Evolutionary conservation across 2,888 invertebrate species (phyloP), one percentile per base, ranked within the genome.

Genomic region (Agriopis leucophaearia): DNA sequence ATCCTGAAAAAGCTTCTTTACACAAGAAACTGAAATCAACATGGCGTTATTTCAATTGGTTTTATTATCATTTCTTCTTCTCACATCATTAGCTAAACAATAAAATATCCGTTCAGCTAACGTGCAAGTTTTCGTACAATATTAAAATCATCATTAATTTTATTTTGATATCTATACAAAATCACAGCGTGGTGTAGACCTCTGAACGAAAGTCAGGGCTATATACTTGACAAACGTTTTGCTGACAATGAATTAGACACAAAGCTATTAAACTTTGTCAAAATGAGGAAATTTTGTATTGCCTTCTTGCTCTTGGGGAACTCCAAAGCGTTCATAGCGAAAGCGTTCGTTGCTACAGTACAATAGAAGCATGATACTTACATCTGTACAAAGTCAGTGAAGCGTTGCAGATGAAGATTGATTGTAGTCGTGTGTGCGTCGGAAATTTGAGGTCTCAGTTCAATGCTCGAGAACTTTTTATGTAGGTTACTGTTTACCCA

Each of bases 341-440:
- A 60, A 60, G 36, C 10, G 66, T 59, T 44, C 36, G 35, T 52
- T 52, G 40, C n/a, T 60, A 52, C 36, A 54, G 16, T 45, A 68
- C 62, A 67, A 63, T 48, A 60, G 51, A 60, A 68, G 45, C 71
- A 68, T 64, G 63, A 72, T 75, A 73, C 72, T 40, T 50, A 73
- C 70, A 56, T 65, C 66, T 73, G 75, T 75, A 63, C 65, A 72
- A 64, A 76, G 66, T 48, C 71, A 60, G 68, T 70, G 74, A 78
- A 74, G 77, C 79, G 79, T 81, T 63, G 73, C 72, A 74, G 75
- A 79, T 67, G 73, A 69, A 82, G 81, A 84, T 83, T 82, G 79
- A 85, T 84, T 72, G 76, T 66, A 67, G 64, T 68, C 64, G 75
- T 73, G 36, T 52, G 51, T 59, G 45, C 8, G 61, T 52, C 71